These are phyloP conservation scores for Sinonovacula constricta DNA, from an alignment of 1,140 invertebrate species.

Conservation along the genomic window DNA sequence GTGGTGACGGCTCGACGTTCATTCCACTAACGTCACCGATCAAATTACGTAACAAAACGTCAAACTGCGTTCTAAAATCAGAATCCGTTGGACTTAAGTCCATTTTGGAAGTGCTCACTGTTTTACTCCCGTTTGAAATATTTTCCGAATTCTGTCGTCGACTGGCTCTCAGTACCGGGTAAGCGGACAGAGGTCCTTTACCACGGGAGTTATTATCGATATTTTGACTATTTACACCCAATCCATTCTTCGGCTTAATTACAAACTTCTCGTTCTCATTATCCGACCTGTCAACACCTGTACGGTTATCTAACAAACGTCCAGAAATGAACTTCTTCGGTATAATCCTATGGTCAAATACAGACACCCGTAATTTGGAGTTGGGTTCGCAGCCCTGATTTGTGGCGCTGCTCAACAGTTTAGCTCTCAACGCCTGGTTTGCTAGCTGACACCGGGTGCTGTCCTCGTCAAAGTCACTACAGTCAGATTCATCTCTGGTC, in stretches of 20 bases:
- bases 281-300: not conserved
- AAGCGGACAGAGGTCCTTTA: constrained; percentile 18
- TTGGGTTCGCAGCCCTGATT: constrained; percentile 36
- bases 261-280: not conserved
- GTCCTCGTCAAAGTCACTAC: constrained; percentile 41
- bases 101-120: not conserved
- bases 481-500: constrained; percentile 46
- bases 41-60: constrained; percentile 36
- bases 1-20: constrained; percentile 50
- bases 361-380: constrained; percentile 46
- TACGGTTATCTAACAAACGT: not conserved
- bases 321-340: constrained; percentile 37
- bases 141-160: constrained; percentile 38
- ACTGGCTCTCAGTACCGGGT: constrained; percentile 40
- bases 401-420: constrained; percentile 30
- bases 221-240: constrained; percentile 7
- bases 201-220: constrained; percentile 7
- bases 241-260: not conserved
- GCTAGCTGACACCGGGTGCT: constrained; percentile 44
- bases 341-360: constrained; percentile 51
- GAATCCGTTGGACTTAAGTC: not conserved
- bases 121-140: constrained; percentile 2
- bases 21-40: constrained; percentile 43
- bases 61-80: constrained; percentile 34
- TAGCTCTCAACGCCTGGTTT: constrained; percentile 47